phyloP scores from a whole-genome alignment of 2,113 vertebrate species.

The Anseranas semipalmata region DNA sequence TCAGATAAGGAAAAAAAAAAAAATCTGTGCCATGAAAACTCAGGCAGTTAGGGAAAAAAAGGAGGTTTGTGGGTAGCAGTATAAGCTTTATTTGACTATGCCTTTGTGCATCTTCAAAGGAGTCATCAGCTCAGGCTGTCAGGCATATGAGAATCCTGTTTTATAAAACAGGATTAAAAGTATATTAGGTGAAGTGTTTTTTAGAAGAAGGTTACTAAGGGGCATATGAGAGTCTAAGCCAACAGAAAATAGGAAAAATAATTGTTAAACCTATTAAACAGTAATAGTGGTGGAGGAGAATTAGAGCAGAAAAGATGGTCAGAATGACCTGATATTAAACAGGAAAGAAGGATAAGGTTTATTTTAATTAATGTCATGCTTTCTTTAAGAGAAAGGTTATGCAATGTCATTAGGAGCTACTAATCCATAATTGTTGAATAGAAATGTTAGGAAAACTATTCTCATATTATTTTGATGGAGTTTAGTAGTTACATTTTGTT shows the following conservation, averaged over 20 bases:
- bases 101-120: background rate
- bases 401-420: background rate
- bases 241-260: slow-evolving; percentile 28
- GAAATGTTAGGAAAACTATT: background rate
- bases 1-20: background rate
- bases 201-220: background rate
- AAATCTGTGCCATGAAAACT: background rate
- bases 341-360: slow-evolving; percentile 3
- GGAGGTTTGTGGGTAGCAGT: background rate
- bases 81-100: background rate
- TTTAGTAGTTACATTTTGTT: background rate
- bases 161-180: background rate
- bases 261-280: slow-evolving; percentile 7
- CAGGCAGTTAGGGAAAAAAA: background rate
- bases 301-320: slow-evolving; percentile 22
- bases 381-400: slow-evolving; percentile 36
- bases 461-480: background rate
- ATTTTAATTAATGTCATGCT: slow-evolving; percentile 35
- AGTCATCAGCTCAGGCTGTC: background rate
- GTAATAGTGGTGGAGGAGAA: background rate
- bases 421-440: slow-evolving; percentile 1
- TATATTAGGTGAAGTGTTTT: background rate
- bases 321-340: slow-evolving; percentile 44
- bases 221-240: background rate
- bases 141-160: background rate